phyloP scores from a whole-genome alignment of 1,140 invertebrate genomes.

The Lordiphosa collinella region DNA sequence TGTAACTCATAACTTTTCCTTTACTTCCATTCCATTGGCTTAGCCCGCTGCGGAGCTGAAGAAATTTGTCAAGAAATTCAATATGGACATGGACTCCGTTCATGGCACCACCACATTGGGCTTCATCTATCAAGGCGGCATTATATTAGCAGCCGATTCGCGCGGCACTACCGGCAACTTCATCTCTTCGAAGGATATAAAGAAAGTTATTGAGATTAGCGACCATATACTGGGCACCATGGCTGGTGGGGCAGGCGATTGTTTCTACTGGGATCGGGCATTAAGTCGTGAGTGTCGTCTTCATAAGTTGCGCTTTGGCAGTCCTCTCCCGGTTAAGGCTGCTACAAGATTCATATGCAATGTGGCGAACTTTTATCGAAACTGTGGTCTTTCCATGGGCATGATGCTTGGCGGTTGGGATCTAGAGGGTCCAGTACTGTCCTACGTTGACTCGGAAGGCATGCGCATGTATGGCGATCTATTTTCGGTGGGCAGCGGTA shows the following conservation, averaged over 20 bases:
- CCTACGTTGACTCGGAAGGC: conserved; percentile 98
- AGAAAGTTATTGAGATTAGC: conserved; percentile 98
- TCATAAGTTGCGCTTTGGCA: conserved; percentile 94
- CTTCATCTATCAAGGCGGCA: conserved; percentile 93
- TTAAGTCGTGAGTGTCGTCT: conserved; percentile 95
- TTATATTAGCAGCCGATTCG: conserved; percentile 97
- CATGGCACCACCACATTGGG: conserved; percentile 99
- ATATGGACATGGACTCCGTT: conserved; percentile 92
- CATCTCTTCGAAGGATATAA: conserved; percentile 94
- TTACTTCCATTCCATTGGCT: no score
- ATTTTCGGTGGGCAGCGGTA: conserved; percentile 98
- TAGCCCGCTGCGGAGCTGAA: conserved; percentile 83
- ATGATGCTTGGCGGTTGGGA: conserved; percentile 99
- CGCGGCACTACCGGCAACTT: conserved; percentile 95
- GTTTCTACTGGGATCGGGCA: conserved; percentile 97
- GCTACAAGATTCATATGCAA: conserved; percentile 98
- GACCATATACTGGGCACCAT: conserved; percentile 84
- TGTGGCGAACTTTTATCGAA: conserved; percentile 97
- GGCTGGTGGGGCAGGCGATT: conserved; percentile 93
- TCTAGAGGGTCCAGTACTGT: conserved; percentile 95
- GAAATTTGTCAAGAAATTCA: conserved; percentile 82
- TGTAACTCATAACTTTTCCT: no score
- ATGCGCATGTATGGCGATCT: conserved; percentile 92
- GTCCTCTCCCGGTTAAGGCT: conserved; percentile 91
- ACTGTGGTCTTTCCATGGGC: conserved; percentile 90